Percentiles rank a stretch among this genome's conserved stretches.
phyloP scores from a whole-genome alignment of 2,888 invertebrate species.

The Drosophila anceps region DNA sequence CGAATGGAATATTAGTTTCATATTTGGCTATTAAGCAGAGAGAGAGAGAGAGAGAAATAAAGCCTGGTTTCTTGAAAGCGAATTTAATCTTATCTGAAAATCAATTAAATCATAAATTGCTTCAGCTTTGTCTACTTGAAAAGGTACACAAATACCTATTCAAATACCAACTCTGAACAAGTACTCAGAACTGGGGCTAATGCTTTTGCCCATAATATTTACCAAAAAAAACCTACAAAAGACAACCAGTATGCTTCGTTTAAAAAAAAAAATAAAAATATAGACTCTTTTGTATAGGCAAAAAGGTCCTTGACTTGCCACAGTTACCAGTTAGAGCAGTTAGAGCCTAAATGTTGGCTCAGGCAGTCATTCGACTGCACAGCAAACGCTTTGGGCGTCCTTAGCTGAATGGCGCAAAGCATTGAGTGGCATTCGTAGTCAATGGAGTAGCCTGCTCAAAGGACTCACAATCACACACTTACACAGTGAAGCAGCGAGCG shows the following conservation, averaged over 20 bases:
- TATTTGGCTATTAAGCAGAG: not conserved
- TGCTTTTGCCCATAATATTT: too few species aligned
- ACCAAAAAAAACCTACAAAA: not conserved
- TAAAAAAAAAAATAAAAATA: not conserved
- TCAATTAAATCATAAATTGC: not conserved
- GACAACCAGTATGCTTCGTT: not conserved
- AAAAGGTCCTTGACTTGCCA: conserved; percentile 20
- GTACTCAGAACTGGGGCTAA: not conserved
- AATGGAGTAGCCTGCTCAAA: conserved; percentile 55
- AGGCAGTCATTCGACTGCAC: conserved; percentile 53
- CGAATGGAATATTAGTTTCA: not conserved
- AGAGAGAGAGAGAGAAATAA: not conserved
- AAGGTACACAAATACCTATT: not conserved
- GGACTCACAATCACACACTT: conserved; percentile 5
- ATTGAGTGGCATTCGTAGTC: conserved; percentile 63
- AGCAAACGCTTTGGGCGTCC: conserved; percentile 65
- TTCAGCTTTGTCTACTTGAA: not conserved
- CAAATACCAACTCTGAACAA: not conserved
- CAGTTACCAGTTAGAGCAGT: conserved; percentile 18
- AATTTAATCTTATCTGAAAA: not conserved
- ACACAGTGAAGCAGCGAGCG: not conserved
- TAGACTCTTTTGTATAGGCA: conserved; percentile 16
- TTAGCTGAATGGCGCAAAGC: conserved; percentile 58
- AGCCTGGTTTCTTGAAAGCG: not conserved
- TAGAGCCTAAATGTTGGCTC: conserved; percentile 47